Evolutionary conservation across 2,888 invertebrate species (phyloP), one percentile per base, ranked within the genome.

Genomic region (Diplolepis rosae): DNA sequence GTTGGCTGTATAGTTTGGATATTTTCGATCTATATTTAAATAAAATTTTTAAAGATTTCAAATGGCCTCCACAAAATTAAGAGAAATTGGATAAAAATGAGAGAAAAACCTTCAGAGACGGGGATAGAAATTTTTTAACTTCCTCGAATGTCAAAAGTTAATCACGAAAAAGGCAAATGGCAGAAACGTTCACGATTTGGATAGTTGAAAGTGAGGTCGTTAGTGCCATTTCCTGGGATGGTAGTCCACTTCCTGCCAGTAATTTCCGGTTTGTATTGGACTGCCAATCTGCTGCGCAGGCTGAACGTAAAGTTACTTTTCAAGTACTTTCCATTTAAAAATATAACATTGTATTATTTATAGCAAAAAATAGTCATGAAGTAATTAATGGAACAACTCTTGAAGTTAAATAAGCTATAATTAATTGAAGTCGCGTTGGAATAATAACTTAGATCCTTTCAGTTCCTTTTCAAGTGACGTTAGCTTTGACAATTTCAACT

Each of bases 201-300:
- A 48, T n/a, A 48, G 48, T 48, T 48, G 48, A 15, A 48, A 48
- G 48, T 22, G 22, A 48, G 73, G 66, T 68, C 66, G 69, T 68
- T 71, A 69, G 69, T 69, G 77, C 77, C 75, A 80, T 81, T 82
- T 83, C 83, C 83, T 76, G 66, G 56, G 65, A 73, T 70, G 76
- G 74, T 72, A 75, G 72, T 70, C 77, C 76, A 66, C 78, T 77
- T 83, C 80, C 82, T 75, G 69, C 75, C 74, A 70, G 78, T 71
- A 79, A 80, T 76, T 80, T 81, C 79, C 80, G 79, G 77, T 76
- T 74, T 22, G 22, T 48, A 48, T 48, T 48, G 18, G 48, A 48
- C 48, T 22, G 9, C 48, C 48, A 48, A 48, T 48, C 48, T 48
- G 48, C 9, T 48, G 18, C 11, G 18, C 11, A 4, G 22, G 1